Base-by-base conservation (phyloP, 1,140 invertebrate species). In the Stegodyphus mimosarum region DNA sequence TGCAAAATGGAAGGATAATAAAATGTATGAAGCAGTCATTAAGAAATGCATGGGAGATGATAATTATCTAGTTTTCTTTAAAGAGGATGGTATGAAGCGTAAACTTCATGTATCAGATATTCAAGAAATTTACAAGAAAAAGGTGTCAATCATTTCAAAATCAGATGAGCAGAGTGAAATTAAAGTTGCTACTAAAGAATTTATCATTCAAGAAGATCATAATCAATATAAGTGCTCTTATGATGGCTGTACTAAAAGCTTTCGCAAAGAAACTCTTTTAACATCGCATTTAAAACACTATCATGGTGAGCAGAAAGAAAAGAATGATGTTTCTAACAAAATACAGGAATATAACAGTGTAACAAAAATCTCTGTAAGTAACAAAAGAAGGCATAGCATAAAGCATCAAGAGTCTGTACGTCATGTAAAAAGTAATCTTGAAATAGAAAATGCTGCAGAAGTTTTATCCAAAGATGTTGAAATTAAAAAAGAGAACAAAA, bases 251-350 rank as follows among this genome's bases (percentile, higher is more conserved):
- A 93, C 92, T 13, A 98, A 98, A 91, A 95, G 94, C 86, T 98
- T 97, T 90, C 92, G 97, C 18, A 97, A 97, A 89, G 95, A 97
- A 88, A 96, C 95, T 88, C 92, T 97, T 50, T 90, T 97, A 4
- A 93, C 87, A 10, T 90, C 88, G 74, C 90, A 91, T 87, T 86
- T 91, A 66, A 91, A 91, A 85, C 90, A 90, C 85, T 91, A 91
- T 84, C 90, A 91, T 86, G 86, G 71, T 33, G 33, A 33, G 3
- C 72, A 88, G 6, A 87, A 88, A 18, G 85, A 5, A 60, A 60
- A 10, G 55, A 60, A 60, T 60, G 9, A 9, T 60, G 15, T 10
- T 1, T 60, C 15, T 10, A 60, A 5, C 15, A 60, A 60, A 15
- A 5, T 60, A 15, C 9, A 60, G 9, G 55, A 60, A 60, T 10